Evolutionary conservation across 2,797 vertebrate species (phyloP), one percentile per base, ranked within the genome.

Genomic region (Brachyrhaphis roseni): DNA sequence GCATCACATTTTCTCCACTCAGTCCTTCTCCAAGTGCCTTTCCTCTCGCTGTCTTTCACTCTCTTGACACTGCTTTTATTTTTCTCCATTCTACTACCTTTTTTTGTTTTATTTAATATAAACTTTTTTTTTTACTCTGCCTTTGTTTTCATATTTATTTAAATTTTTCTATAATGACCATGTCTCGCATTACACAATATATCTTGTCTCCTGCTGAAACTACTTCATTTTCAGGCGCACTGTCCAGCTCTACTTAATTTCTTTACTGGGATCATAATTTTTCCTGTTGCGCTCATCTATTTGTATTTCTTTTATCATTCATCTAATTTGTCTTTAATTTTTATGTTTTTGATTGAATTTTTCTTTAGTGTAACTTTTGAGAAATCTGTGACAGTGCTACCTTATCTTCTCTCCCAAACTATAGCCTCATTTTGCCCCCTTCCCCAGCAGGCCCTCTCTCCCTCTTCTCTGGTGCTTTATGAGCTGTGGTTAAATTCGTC

Each of bases 1-100:
- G 93, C 93, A 92, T 95, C 93, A 93, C 84, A 84, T 93, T 94
- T 90, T 87, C 90, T 84, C 85, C 82, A 87, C 86, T 81, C 74
- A 74, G 83, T 92, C 79, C 70, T 86, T 70, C 82, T 77, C 81
- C 68, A 77, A 88, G 85, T 73, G 76, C 81, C 83, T 86, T 83
- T 80, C 75, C 87, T 79, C 81, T 78, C 71, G 84, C 78, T 74
- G 77, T 28, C 62, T 84, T 79, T 84, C 43, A 20, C 53, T 79
- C 64, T 68, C 16, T 2, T 68, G 74, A 75, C 80, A 71, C 80
- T 83, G 77, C 72, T 77, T 81, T 81, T 53, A n/a, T 76, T 71
- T 80, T 5, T 78, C 71, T 43, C 70, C 0, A n/a, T 76, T 20
- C 13, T 68, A 62, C 28, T 11, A 43, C 11, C 47, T 72, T 26